These are phyloP conservation scores for Myotis brandtii DNA, from an alignment of 2,113 vertebrate genomes.

Conservation along the genomic window DNA sequence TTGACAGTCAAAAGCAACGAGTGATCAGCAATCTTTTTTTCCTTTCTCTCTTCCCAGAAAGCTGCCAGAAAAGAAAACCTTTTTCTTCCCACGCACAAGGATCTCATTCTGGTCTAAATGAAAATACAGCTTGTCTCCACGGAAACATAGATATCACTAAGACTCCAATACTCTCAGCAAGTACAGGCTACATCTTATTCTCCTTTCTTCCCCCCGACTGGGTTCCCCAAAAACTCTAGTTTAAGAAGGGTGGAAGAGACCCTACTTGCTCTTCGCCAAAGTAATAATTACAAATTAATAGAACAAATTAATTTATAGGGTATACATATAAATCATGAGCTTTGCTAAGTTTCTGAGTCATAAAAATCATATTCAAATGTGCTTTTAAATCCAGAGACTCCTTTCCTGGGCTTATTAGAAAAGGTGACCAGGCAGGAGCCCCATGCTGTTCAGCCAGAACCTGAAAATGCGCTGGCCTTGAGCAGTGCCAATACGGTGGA, in stretches of 20 bases:
- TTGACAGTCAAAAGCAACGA: background rate
- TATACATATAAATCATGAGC: background rate
- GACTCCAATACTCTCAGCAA: constrained; percentile 34
- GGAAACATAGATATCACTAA: constrained; percentile 65
- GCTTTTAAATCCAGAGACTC: background rate
- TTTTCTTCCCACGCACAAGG: constrained; percentile 70
- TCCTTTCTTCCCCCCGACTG: background rate
- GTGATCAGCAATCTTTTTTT: background rate
- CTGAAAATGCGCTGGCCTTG: background rate
- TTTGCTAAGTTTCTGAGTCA: background rate
- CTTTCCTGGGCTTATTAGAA: background rate
- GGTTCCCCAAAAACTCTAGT: background rate
- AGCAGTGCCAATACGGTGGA: background rate
- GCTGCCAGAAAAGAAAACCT: constrained; percentile 64
- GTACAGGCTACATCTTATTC: background rate
- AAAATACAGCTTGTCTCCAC: constrained; percentile 76
- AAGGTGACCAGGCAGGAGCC: background rate
- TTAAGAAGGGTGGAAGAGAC: background rate
- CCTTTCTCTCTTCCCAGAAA: constrained; percentile 40
- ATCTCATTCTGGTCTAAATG: constrained; percentile 67
- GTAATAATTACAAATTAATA: background rate
- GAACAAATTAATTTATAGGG: background rate
- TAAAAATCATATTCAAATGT: constrained; percentile 6
- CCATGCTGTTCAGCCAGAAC: background rate
- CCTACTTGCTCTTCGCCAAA: background rate